Evolutionary conservation across 2,113 vertebrate genomes (phyloP).

Genomic region (Saccopteryx leptura): DNA sequence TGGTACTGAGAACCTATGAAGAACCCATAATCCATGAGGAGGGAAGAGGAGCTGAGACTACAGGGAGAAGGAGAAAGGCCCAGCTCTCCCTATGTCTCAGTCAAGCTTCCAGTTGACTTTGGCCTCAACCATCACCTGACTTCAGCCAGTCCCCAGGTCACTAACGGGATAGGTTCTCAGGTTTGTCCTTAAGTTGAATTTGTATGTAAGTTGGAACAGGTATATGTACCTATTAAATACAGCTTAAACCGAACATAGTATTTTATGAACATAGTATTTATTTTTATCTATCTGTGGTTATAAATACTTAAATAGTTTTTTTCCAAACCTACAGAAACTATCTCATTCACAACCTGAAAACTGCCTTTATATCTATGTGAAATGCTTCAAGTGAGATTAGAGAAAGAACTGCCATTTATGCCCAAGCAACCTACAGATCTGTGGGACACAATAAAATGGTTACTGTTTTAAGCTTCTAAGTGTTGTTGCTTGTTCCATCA

Average conservation of each 20-base stretch:
- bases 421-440: neutral
- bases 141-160: too few relatives aligned
- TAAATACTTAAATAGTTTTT: too few relatives aligned
- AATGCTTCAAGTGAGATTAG: neutral
- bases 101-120: neutral
- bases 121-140: neutral
- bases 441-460: neutral
- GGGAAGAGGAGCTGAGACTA: neutral
- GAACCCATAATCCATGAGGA: neutral
- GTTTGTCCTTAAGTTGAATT: too few relatives aligned
- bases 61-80: neutral
- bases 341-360: too few relatives aligned
- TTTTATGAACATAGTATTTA: too few relatives aligned
- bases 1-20: neutral
- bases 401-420: neutral
- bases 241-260: too few relatives aligned
- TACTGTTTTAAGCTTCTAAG: neutral
- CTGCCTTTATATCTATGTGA: neutral
- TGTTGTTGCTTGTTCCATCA: neutral
- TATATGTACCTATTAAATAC: too few relatives aligned
- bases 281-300: too few relatives aligned
- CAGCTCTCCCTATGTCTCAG: neutral
- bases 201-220: too few relatives aligned
- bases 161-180: too few relatives aligned
- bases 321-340: too few relatives aligned